Percentiles rank a stretch among this genome's conserved stretches.
Conservation (phyloP, 2,888 invertebrate genomes). For the Encarsia formosa region DNA sequence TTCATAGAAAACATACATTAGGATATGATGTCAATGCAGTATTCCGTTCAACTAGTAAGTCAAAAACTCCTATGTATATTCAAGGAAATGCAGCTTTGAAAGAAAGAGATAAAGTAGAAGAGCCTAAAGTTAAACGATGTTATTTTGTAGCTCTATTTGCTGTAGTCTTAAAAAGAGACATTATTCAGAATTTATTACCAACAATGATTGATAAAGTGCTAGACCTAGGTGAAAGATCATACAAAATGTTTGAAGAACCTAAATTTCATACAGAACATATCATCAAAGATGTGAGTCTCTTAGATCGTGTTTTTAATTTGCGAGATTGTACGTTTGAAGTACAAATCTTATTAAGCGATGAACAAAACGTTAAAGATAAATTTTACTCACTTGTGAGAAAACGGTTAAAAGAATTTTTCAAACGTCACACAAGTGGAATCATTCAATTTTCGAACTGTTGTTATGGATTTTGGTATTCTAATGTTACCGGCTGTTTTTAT, state of each 20-base stretch:
- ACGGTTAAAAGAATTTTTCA: slow-evolving; percentile 37
- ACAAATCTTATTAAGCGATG: slow-evolving; percentile 29
- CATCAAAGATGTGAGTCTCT: slow-evolving; percentile 39
- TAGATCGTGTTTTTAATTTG: slow-evolving; percentile 45
- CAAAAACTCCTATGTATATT: slow-evolving; percentile 38
- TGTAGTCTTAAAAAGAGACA: slow-evolving; percentile 42
- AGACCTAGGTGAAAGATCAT: slow-evolving; percentile 39
- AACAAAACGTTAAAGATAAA: slow-evolving; percentile 8
- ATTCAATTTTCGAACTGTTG: slow-evolving; percentile 47
- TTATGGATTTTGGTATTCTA: slow-evolving; percentile 47
- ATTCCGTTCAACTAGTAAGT: slow-evolving; percentile 34
- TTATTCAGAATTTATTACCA: slow-evolving; percentile 41
- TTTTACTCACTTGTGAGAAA: slow-evolving; percentile 30
- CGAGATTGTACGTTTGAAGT: slow-evolving; percentile 38
- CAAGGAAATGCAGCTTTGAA: slow-evolving; percentile 36
- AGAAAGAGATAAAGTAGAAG: slow-evolving; percentile 36
- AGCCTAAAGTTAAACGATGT: slow-evolving; percentile 43
- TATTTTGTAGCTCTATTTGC: slow-evolving; percentile 45
- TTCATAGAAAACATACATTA: slow-evolving; percentile 33
- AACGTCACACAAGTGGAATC: slow-evolving; percentile 37
- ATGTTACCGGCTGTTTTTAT: slow-evolving; percentile 40
- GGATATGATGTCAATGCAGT: slow-evolving; percentile 36
- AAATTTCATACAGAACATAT: slow-evolving; percentile 42
- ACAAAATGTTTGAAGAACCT: slow-evolving; percentile 37
- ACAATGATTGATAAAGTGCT: slow-evolving; percentile 43